Base-by-base conservation (phyloP, 2,888 invertebrate genomes). In the Rhingia campestris region DNA sequence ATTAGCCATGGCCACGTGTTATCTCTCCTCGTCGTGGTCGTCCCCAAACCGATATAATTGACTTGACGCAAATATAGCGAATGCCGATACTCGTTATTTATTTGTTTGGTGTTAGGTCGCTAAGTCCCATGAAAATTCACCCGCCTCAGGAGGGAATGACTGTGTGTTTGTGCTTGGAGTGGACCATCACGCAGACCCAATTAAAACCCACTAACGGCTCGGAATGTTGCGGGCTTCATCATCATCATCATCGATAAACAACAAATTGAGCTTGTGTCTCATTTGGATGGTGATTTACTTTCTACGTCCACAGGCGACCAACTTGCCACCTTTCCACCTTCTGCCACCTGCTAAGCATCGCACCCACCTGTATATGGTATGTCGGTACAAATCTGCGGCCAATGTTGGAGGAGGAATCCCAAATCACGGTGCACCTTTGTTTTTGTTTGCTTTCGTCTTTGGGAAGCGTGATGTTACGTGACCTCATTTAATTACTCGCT, bases 251-350 rank as follows among this genome's bases (percentile, higher is more conserved):
- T 73, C 33, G 73, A 77, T 74, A 77, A 82, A 77, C 76, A 82
- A 82, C 73, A 56, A 82, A 73, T 63, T 77, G 56, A 74, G 77
- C 59, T 82, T 56, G 73, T 82, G 77, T 77, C 77, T 82, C 82
- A 77, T 82, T 82, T 77, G 67, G 82, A 82, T 82, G 82, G 82
- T 82, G 82, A 82, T 82, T 82, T 82, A 82, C 82, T 77, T 69
- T 73, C 77, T 73, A 72, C 67, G 66, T 67, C 73, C 73, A 63
- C 58, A 37, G 73, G 56, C 51, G n/a, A 41, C 30, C 67, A 67
- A 69, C 58, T 32, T 67, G 56, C 51, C n/a, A 47, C 30, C 64
- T 37, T 43, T 10, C 6, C 70, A 35, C 58, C 58, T 41, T 41
- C 37, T 2, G 22, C 73, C 61, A 58, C 54, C 56, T 9, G 14